Base-by-base conservation (phyloP, 2,797 vertebrate genomes). In the Cottoperca gobio region DNA sequence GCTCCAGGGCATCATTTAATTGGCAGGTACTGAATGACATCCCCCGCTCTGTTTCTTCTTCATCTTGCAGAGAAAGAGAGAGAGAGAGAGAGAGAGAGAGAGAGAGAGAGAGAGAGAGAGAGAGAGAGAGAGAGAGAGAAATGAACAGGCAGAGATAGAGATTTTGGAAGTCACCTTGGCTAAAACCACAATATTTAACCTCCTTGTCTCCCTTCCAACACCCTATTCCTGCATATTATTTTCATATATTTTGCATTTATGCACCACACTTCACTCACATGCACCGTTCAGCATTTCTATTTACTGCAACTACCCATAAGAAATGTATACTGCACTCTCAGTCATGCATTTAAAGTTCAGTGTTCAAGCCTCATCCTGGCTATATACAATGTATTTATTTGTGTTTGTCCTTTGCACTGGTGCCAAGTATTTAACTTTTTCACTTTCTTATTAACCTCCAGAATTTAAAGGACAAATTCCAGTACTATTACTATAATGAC, bases 1-100 rank as follows among this genome's bases (percentile, higher is more conserved):
- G 92, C 93, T 91, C 78, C 89, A 35, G 93, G 93, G 90, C 91
- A 93, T 80, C 64, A 82, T 90, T 90, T 94, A 94, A 93, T 94
- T 91, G 92, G 90, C 84, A 73, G 78, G 82, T 52, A 62, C 60
- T 66, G 82, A 85, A 79, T 87, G 89, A 87, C 81, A 78, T 82
- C 65, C 76, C 69, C 73, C 1, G 40, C 80, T 81, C 68, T 8
- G 26, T 39, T 71, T 70, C 73, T 65, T 66, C 35, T 9, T 78
- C 48, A 24, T 78, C 48, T 78, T 81, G 53, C 85, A 79, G 79
- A 42, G 11, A 63, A 48, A 45, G 64, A 42, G 48, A 46, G 53
- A 58, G 79, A 28, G 4, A 64, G 28, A 49, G 64, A 49, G 35
- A 53, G 53, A 58, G 79, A 33, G 46, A 53, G 79, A 33, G 6